Base-by-base conservation (phyloP, 2,113 vertebrate genomes). In the Sapayoa aenigma region DNA sequence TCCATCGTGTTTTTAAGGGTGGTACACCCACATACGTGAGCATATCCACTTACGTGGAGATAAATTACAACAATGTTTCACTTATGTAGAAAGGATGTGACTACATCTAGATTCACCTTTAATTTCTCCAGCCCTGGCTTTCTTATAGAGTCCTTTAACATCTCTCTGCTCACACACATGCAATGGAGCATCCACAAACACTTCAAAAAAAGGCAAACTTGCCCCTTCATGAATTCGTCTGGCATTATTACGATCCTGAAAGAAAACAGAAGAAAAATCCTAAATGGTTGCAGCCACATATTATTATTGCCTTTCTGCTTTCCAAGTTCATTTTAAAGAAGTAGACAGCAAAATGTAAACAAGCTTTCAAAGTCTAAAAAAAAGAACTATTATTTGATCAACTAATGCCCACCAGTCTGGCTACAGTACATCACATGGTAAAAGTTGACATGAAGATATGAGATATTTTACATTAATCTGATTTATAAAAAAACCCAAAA, bases 91-190 rank as follows among this genome's bases (percentile, higher is more conserved):
- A 88, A 83, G 9, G 18, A 27, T 12, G 22, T 52, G 15, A 94
- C 68, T 33, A 86, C 31, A 58, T 37, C 28, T 53, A 75, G 20
- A 27, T 87, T 91, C 87, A 99, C 99, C 99, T 99, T 98, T 98
- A 96, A 99, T 99, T 97, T 99, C 99, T 75, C 99, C 99, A 23
- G 99, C 99, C 93, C 99, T 98, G 58, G 99, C 99, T 96, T 98
- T 99, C 97, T 99, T 99, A 96, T 99, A 99, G 27, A 99, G 98
- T 19, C 99, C 99, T 95, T 99, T 99, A 66, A 99, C 99, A 56
- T 99, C 99, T 93, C 99, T 98, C 97, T 99, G 98, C 90, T 99
- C 99, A 91, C 99, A 99, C 58, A 99, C 99, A 25, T 99, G 98
- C 95, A 99, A 94, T 1, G 99, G 99, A 37, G 99, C 99, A 66